Base-by-base conservation (phyloP, 2,797 vertebrate species). In the Pipistrellus pygmaeus region DNA sequence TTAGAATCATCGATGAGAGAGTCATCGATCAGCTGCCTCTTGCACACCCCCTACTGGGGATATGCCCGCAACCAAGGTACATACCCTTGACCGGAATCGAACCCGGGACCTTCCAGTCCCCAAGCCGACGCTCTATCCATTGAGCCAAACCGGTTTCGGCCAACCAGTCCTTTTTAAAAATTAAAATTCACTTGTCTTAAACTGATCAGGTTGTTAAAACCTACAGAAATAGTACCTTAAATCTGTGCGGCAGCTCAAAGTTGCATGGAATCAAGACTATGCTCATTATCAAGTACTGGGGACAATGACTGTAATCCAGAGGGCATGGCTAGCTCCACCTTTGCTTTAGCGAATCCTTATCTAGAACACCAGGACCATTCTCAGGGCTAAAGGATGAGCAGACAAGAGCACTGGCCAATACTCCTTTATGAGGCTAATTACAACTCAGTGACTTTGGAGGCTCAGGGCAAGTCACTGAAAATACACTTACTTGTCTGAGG, bases 181-280 rank as follows among this genome's bases (percentile, higher is more conserved):
- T 91, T 68, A 88, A 17, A 44, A 60, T 87, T 57, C 35, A 32
- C 25, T 87, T 72, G 71, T 72, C 66, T 44, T 35, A 77, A 87
- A 87, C 71, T 55, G 71, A 88, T 84, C 64, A 84, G n/a, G 38
- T 18, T n/a, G 20, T 44, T 71, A 60, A 88, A 91, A 57, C 21
- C 38, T 81, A 72, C 8, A 51, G 57, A 88, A 89, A 53, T 85
- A 85, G 25, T 76, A 44, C 75, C 88, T 38, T 35, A 57, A 46
- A 46, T 48, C 84, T 92, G 44, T 76, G 13, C 62, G 11, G 57
- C 64, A 88, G 55, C n/a, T 68, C 64, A 44, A 9, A n/a, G n/a
- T 38, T 51, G 46, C 73, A 18, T 10, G 38, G 27, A 84, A 51
- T 78, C 66, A 83, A 60, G 71, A 72, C 35, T 57, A 17, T 14